Percentiles rank a stretch among this genome's conserved stretches.
phyloP scores from a whole-genome alignment of 53 echinoderm and acorn worm genomes.

The Echinometra lucunter region DNA sequence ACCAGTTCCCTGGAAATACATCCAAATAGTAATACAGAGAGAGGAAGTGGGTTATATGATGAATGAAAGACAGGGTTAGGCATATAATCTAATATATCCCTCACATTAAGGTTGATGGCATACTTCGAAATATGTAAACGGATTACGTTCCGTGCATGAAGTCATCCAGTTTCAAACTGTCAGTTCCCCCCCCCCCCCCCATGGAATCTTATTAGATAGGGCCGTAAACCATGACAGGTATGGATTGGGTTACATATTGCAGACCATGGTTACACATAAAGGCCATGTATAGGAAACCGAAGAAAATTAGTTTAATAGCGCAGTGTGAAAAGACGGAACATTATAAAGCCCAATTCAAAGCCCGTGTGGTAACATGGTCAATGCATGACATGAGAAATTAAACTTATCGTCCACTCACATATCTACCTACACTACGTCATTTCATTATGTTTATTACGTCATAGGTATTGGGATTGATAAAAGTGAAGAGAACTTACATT shows the following conservation, averaged over 20 bases:
- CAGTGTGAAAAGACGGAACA: no score
- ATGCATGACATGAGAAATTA: no score
- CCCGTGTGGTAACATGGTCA: no score
- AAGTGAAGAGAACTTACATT: background rate
- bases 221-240: background rate
- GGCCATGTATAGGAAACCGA: no score
- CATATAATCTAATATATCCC: background rate
- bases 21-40: background rate
- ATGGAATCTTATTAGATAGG: no score
- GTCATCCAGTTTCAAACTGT: background rate
- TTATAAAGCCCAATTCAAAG: no score
- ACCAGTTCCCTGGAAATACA: background rate
- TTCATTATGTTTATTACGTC: background rate
- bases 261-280: no score
- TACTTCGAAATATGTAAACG: background rate
- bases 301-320: no score
- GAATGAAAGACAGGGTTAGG: background rate
- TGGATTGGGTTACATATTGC: no score
- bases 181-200: background rate
- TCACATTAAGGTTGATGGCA: background rate
- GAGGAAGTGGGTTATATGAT: background rate
- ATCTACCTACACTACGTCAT: background rate
- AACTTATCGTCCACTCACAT: background rate
- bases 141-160: background rate
- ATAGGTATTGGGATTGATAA: background rate